These are phyloP conservation scores for Enteromius trimaculatus DNA, from an alignment of 2,797 vertebrate species.

Conservation along the genomic window DNA sequence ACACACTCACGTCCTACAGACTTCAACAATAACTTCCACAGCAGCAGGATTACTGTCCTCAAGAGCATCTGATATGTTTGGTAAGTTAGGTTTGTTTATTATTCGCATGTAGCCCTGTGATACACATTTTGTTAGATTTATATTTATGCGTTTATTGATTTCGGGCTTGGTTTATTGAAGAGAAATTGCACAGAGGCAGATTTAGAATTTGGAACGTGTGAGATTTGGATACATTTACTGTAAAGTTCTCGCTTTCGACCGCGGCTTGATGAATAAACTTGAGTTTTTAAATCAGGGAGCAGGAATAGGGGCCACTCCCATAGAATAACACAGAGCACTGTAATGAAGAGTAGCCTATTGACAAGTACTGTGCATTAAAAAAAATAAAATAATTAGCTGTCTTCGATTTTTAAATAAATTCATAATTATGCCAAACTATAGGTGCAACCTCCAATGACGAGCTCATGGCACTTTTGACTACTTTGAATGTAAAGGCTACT, in stretches of 20 bases:
- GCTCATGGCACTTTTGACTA: not conserved
- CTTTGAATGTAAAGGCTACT: not conserved
- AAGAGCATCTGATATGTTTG: conserved; percentile 54
- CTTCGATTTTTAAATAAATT: not conserved
- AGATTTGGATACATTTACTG: not conserved
- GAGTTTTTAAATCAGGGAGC: conserved; percentile 16
- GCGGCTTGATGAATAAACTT: not conserved
- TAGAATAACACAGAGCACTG: not conserved
- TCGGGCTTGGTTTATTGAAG: not conserved
- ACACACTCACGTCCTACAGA: conserved; percentile 59
- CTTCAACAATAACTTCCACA: conserved; percentile 46
- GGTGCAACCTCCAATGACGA: not conserved
- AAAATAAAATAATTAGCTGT: too few relatives aligned
- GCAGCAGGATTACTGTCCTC: conserved; percentile 9
- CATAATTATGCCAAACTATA: not conserved
- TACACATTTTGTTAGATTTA: not conserved
- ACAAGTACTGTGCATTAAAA: not conserved
- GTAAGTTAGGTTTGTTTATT: conserved; percentile 46
- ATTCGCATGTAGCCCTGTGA: not conserved
- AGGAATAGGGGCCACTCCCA: conserved; percentile 53
- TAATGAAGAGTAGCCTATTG: not conserved
- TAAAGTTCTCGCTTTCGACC: conserved; percentile 1
- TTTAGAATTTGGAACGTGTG: not conserved
- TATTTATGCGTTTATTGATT: not conserved
- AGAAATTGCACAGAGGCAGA: not conserved